Percentiles rank a stretch among this genome's conserved stretches.
phyloP scores from a whole-genome alignment of 2,113 vertebrate species.

The Ailurus styani region DNA sequence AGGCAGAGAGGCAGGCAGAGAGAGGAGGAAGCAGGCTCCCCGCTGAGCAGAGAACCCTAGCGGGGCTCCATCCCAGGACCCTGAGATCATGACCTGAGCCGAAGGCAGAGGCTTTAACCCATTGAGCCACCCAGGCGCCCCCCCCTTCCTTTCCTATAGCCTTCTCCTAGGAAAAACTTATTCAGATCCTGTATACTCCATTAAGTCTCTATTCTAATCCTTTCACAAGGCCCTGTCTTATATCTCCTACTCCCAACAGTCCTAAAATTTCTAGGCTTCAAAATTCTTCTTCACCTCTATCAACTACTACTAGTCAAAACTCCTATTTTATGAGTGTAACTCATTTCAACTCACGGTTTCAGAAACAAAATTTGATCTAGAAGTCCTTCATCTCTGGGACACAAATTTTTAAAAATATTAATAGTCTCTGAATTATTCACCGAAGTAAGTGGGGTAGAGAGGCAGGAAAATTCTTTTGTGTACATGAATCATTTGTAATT shows the following conservation, averaged over 20 bases:
- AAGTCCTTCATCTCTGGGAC: neutral
- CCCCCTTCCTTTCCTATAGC: neutral
- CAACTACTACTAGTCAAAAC: neutral
- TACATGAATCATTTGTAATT: neutral
- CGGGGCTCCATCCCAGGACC: too few relatives aligned
- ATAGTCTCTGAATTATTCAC: neutral
- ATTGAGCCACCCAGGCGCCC: too few relatives aligned
- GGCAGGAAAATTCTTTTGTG: neutral
- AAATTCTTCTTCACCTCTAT: neutral
- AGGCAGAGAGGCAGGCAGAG: too few relatives aligned
- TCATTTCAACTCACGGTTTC: neutral
- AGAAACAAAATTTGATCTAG: conserved; percentile 27
- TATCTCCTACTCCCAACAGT: neutral
- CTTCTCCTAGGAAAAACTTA: neutral
- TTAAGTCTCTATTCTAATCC: neutral
- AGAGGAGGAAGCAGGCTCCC: too few relatives aligned
- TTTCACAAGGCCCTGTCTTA: neutral
- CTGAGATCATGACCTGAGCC: too few relatives aligned
- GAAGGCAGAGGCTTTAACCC: too few relatives aligned
- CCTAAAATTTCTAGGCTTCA: neutral
- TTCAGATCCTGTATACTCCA: neutral
- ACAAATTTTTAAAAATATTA: neutral
- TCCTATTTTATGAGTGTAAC: neutral
- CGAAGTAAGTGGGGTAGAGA: neutral
- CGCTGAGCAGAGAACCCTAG: too few relatives aligned